These are phyloP conservation scores for Philotrypesis tridentata DNA, from an alignment of 1,140 invertebrate genomes.

Conservation along the genomic window DNA sequence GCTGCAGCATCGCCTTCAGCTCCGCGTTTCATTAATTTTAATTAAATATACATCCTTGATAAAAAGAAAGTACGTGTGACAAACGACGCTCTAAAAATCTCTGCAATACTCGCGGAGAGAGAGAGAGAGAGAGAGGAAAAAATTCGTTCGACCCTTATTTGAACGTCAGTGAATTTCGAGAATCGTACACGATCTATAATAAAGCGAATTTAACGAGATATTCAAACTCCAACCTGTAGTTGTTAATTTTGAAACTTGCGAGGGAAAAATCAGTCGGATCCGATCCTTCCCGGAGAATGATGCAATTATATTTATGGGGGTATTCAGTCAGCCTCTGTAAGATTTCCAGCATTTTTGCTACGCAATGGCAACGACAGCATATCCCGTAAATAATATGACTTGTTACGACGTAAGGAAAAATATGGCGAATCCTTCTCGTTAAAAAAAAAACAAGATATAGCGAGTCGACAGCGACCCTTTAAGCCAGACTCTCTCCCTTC, in stretches of 20 bases:
- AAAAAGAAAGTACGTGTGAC: neutral
- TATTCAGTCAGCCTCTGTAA: neutral
- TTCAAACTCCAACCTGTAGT: too few relatives aligned
- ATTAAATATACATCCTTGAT: constrained; percentile 15
- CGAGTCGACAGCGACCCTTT: constrained; percentile 64
- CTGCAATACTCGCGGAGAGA: neutral
- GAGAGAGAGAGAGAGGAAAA: too few relatives aligned
- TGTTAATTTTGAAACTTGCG: neutral
- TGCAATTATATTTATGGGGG: neutral
- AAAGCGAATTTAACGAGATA: neutral
- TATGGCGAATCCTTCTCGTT: neutral
- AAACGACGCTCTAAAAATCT: neutral
- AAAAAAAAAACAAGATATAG: neutral
- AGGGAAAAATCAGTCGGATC: neutral
- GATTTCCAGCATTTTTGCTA: neutral
- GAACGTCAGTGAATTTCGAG: neutral
- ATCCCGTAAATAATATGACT: neutral
- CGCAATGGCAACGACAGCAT: too few relatives aligned
- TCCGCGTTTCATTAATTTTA: constrained; percentile 26
- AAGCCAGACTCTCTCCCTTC: constrained; percentile 65
- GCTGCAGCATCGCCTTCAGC: neutral
- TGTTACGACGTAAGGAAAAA: neutral
- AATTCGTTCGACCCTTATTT: too few relatives aligned
- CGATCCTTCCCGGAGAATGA: neutral
- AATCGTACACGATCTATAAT: neutral